Evolutionary conservation across 1,140 invertebrate species (phyloP), one percentile per base, ranked within the genome.

Genomic region (Macrosteles quadrilineatus): DNA sequence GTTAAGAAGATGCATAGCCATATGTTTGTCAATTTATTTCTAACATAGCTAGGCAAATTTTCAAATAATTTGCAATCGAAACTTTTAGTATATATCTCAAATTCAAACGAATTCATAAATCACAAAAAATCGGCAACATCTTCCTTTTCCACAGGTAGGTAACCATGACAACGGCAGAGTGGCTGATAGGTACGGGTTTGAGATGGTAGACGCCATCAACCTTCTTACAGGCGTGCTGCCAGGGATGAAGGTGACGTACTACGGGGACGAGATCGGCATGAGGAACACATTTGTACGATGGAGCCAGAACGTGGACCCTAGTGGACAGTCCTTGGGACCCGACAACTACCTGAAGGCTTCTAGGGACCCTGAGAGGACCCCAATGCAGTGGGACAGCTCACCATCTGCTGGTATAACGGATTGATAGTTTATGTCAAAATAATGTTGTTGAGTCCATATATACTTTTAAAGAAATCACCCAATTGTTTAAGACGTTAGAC

Each of bases 221-320:
- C 92, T 92, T 85, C 76, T 96, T 40, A 81, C 87, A 3, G 78
- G 92, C 70, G 80, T 92, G 3, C 78, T 95, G 21, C 91, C 92
- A 17, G 94, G 94, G 6, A 87, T 89, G 0, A 82, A 87, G 0
- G 84, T 93, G 0, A 87, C 87, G 64, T 94, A 94, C 77, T 88
- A 93, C 79, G 93, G 90, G 1, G 90, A 92, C 76, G 90, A 92
- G 75, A 86, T 92, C 66, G 91, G 87, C 1, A 92, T 94, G 89
- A 80, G 84, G 2, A 85, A 93, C 81, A 83, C 83, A 0, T 79
- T 76, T 59, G 80, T 90, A 9, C 53, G 80, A 57, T 87, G 82
- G 81, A 81, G 84, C 68, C 82, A 86, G 72, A 83, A 84, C 0
- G 70, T 82, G 0, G 85, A 86, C 73, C 84, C 85, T 0, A 76